Percentiles rank a stretch among this genome's conserved stretches.
phyloP scores from a whole-genome alignment of 2,888 invertebrate species.

The Acleris holmiana region DNA sequence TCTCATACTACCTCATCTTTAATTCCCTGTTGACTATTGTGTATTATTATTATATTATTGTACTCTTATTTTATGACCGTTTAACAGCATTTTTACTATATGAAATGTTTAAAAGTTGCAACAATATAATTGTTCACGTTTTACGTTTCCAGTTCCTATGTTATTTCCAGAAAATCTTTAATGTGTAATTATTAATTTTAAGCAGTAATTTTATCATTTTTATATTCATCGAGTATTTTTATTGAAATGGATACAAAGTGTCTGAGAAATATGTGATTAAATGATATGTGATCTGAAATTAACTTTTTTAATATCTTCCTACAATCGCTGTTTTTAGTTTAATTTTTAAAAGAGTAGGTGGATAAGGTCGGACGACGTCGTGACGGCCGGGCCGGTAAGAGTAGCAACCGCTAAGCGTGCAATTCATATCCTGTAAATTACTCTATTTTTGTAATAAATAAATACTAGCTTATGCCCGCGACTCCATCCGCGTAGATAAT shows the following conservation, averaged over 20 bases:
- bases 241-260: conserved; percentile 28
- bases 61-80: conserved; percentile 11
- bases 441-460: too few species aligned
- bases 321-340: too few species aligned
- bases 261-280: conserved; percentile 27
- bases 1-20: conserved; percentile 24
- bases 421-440: too few species aligned
- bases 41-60: conserved; percentile 7
- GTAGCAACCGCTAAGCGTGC: too few species aligned
- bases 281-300: conserved; percentile 2
- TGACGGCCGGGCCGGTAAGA: too few species aligned
- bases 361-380: too few species aligned
- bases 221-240: conserved; percentile 17
- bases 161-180: too few species aligned
- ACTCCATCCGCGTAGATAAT: too few species aligned
- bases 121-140: conserved; percentile 32
- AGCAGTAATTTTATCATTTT: conserved; percentile 19
- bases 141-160: conserved; percentile 3
- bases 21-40: conserved; percentile 18
- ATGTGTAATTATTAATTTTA: conserved; percentile 11
- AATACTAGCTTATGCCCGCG: too few species aligned
- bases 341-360: too few species aligned
- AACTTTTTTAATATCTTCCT: too few species aligned
- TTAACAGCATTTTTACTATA: conserved; percentile 8
- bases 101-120: conserved; percentile 16